These are phyloP conservation scores for Scylla paramamosain DNA, from an alignment of 1,140 invertebrate species.

Conservation along the genomic window DNA sequence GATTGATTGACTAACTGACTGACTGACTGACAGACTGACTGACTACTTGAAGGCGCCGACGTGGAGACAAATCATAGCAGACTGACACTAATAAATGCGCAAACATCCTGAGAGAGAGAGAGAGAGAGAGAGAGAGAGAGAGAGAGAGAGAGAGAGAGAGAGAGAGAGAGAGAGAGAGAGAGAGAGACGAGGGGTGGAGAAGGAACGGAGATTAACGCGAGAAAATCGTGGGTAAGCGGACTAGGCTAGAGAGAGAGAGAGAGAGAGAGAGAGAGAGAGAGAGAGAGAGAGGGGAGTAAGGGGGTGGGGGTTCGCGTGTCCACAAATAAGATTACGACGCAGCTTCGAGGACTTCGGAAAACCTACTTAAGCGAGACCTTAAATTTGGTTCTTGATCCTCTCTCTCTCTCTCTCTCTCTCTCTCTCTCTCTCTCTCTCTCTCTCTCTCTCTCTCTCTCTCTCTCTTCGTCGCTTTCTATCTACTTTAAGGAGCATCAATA, in stretches of 20 bases:
- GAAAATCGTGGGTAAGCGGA: too few species aligned
- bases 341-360: constrained; percentile 20
- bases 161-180: constrained; percentile 6
- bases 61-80: too few species aligned
- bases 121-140: constrained; percentile 15
- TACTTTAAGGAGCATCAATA: too few species aligned
- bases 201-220: too few species aligned
- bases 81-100: too few species aligned
- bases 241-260: not conserved
- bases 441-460: too few species aligned
- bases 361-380: not conserved
- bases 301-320: not conserved
- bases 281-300: not conserved
- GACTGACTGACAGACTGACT: too few species aligned
- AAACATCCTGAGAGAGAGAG: not conserved
- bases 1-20: too few species aligned
- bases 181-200: not conserved
- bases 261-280: constrained; percentile 20
- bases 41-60: too few species aligned
- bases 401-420: not conserved
- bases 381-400: not conserved
- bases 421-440: too few species aligned
- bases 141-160: constrained; percentile 3
- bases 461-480: too few species aligned
- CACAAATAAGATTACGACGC: not conserved